Percentiles rank a stretch among this genome's conserved stretches.
These are phyloP conservation scores for Epistrophe grossulariae DNA, from an alignment of 2,888 invertebrate species.

Conservation along the genomic window DNA sequence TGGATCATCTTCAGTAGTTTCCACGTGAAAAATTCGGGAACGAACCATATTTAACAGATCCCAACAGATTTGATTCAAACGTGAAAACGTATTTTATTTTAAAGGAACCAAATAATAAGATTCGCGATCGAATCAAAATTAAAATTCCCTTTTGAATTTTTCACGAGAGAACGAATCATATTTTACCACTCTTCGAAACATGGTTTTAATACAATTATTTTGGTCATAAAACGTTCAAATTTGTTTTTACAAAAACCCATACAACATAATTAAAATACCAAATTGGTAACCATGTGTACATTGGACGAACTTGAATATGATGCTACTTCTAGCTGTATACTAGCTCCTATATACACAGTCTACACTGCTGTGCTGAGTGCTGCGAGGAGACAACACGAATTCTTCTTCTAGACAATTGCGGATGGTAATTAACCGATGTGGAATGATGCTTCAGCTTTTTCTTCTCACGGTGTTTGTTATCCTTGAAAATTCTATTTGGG, in stretches of 20 bases:
- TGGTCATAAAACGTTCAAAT: too few species aligned
- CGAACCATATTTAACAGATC: too few species aligned
- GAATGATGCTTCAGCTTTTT: conserved; percentile 68
- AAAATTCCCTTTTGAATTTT: too few species aligned
- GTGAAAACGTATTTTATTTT: too few species aligned
- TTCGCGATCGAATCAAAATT: too few species aligned
- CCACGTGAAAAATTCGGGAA: too few species aligned
- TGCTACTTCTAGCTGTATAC: conserved; percentile 15
- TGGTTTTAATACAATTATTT: too few species aligned
- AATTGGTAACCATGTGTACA: conserved; percentile 8
- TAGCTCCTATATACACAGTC: neutral
- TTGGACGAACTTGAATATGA: conserved; percentile 36
- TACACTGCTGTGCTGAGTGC: conserved; percentile 24
- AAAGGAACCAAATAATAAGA: too few species aligned
- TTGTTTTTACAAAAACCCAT: neutral
- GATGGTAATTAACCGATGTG: conserved; percentile 75
- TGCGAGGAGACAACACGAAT: conserved; percentile 50
- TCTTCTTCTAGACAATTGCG: conserved; percentile 75
- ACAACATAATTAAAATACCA: neutral
- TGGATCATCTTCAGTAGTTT: too few species aligned
- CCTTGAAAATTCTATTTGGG: conserved; percentile 74
- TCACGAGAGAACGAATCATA: too few species aligned
- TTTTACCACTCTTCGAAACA: too few species aligned
- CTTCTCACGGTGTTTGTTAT: conserved; percentile 64
- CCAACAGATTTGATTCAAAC: too few species aligned